A percentile compares a stretch with the other conserved stretches of the same genome.
Conservation (phyloP, 2,113 vertebrate species). For the Otus sunia region DNA sequence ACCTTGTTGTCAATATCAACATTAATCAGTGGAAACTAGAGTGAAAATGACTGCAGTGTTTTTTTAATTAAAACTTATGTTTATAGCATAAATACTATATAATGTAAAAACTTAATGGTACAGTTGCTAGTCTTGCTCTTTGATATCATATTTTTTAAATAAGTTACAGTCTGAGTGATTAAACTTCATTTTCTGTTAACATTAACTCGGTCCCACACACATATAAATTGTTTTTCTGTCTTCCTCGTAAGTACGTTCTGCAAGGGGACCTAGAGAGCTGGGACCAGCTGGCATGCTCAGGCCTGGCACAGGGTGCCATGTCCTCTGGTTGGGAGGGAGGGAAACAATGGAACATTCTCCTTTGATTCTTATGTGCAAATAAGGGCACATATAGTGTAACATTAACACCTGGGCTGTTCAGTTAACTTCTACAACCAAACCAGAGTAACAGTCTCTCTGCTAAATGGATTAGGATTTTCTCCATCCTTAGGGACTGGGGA, state of each 20-base stretch:
- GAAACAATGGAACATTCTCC: neutral
- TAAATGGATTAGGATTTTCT: neutral
- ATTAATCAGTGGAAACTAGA: neutral
- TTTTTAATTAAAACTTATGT: neutral
- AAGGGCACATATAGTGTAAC: neutral
- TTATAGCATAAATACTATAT: neutral
- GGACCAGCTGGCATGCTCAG: neutral
- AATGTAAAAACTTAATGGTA: neutral
- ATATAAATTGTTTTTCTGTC: neutral
- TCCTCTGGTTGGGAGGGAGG: neutral
- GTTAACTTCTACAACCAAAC: neutral
- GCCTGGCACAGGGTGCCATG: neutral
- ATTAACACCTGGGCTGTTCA: neutral
- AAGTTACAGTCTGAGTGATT: neutral
- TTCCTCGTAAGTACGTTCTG: neutral
- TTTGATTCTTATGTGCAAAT: neutral
- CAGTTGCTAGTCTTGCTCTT: neutral
- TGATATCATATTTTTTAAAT: neutral
- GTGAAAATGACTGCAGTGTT: neutral
- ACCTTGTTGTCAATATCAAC: neutral
- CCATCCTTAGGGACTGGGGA: neutral
- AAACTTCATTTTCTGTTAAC: neutral
- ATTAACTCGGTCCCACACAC: neutral
- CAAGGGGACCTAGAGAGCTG: neutral
- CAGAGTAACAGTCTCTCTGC: neutral